phyloP scores from a whole-genome alignment of 2,113 vertebrate species.

The Cheirogaleus medius region DNA sequence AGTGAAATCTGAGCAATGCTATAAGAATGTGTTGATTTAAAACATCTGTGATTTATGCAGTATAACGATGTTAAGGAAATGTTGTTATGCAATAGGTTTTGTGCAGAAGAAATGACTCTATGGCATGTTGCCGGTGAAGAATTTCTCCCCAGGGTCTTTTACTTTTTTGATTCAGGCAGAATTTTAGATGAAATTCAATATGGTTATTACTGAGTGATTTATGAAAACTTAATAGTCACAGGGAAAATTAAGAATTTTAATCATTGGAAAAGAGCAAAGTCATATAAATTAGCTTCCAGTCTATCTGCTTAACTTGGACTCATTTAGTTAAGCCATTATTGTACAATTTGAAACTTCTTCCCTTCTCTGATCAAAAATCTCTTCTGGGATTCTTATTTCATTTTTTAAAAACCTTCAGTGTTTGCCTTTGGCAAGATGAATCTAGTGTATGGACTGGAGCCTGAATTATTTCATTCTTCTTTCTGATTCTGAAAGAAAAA shows the following conservation, averaged over 20 bases:
- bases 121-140: not conserved
- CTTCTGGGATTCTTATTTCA: constrained; percentile 25
- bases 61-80: not conserved
- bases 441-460: not conserved
- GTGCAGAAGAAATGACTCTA: not conserved
- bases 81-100: not conserved
- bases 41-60: not conserved
- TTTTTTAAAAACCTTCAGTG: not conserved
- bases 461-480: constrained; percentile 38
- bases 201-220: constrained; percentile 43
- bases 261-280: constrained; percentile 13
- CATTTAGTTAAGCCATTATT: constrained; percentile 29
- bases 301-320: constrained; percentile 40
- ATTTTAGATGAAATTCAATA: constrained; percentile 13
- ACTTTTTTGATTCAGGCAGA: not conserved
- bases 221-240: not conserved
- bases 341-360: constrained; percentile 4
- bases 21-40: not conserved
- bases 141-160: not conserved
- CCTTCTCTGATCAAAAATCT: not conserved
- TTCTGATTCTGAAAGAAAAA: constrained; percentile 16
- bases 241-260: constrained; percentile 39
- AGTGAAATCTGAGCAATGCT: not conserved
- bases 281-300: constrained; percentile 9
- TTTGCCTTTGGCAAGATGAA: not conserved